Conservation (phyloP, 2,113 vertebrate genomes). For the Spea multiplicata region DNA sequence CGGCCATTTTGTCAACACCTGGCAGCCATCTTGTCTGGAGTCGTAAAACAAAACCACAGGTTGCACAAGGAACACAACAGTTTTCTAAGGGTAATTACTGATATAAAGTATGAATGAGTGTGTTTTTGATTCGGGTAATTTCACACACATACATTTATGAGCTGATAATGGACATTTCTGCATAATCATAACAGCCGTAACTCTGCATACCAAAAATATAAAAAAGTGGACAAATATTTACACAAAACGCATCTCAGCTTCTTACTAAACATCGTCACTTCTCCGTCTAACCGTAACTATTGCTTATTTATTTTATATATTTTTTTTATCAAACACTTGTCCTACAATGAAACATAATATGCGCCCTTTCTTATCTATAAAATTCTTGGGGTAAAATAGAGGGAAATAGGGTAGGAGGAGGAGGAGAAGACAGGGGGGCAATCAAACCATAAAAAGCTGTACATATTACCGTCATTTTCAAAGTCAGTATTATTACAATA, state of each 20-base stretch:
- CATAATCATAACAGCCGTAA: background rate
- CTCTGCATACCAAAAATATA: background rate
- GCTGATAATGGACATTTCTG: background rate
- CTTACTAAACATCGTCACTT: slow-evolving; percentile 5
- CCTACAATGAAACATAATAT: background rate
- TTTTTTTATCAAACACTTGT: slow-evolving; percentile 10
- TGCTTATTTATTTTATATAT: slow-evolving; percentile 9
- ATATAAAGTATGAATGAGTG: background rate
- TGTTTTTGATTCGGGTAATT: background rate
- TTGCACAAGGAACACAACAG: background rate
- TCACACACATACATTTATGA: background rate
- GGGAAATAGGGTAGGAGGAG: background rate
- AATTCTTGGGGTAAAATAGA: slow-evolving; percentile 1
- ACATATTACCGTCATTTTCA: slow-evolving; percentile 62
- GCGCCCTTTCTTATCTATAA: slow-evolving; percentile 18
- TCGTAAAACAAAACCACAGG: background rate
- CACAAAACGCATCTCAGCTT: background rate
- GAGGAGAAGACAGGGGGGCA: background rate
- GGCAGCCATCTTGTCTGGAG: background rate
- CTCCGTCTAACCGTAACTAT: slow-evolving; percentile 16
- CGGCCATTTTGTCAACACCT: background rate
- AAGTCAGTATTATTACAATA: slow-evolving; percentile 73
- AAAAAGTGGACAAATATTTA: slow-evolving; percentile 22
- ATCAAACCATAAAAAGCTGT: slow-evolving; percentile 50
- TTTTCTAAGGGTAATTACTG: background rate